Base-by-base conservation (phyloP, 2,113 vertebrate species). In the Corydoras maculifer region DNA sequence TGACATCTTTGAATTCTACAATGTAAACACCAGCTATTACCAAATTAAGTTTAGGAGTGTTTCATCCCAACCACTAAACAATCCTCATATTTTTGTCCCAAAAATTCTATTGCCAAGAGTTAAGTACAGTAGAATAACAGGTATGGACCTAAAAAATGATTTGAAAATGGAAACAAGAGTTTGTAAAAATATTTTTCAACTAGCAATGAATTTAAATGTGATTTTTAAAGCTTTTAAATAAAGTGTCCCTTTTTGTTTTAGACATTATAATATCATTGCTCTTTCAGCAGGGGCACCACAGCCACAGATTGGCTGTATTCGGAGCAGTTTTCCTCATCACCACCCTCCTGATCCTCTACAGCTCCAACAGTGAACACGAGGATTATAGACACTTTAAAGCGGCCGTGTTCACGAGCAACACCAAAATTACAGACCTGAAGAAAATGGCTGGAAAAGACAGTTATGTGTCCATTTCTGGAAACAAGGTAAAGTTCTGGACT, bases 271-370 rank as follows among this genome's bases (percentile, higher is more conserved):
- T 43, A 43, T 3, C 7, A 3, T 10, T 13, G 18, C 55, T 55
- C n/a, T 5, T 14, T 5, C 43, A 29, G 13, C 81, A 87, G 76
- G 81, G 69, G 61, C 81, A 72, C 0, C 90, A 94, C 91, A 92
- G 92, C 84, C 93, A 94, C 70, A 92, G 87, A 4, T 87, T 93
- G 73, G 92, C 90, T 48, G 91, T 94, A 81, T 88, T 94, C 72
- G 86, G 89, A 29, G 81, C 91, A 75, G 78, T 95, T 79, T 92
- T 97, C 75, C 88, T 94, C 76, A 85, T 98, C 80, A 89, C 92
- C 78, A 98, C 90, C 62, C 90, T 98, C 81, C 88, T 98, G 83
- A 96, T 99, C 85, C 90, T 99, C 83, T 96, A 94, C 82, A 93
- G 89, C 84, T 98, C 94, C 25, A 92, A 92, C 86, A 93, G 87